Base-by-base conservation (phyloP, 2,113 vertebrate species). In the Gila orcuttii region DNA sequence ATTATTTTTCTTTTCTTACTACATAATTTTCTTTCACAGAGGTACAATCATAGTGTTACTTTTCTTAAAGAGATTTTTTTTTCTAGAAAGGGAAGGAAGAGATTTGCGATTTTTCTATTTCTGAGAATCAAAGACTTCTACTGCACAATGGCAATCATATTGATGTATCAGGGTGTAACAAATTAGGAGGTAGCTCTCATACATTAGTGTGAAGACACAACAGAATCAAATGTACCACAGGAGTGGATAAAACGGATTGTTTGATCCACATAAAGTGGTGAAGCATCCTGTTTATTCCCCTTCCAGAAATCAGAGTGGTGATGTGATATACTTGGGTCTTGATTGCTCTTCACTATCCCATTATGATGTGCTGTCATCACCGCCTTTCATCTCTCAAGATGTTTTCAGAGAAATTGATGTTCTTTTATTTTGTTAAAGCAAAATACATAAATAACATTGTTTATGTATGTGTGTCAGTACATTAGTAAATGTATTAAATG, bases 221-320 rank as follows among this genome's bases (percentile, higher is more conserved):
- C 59, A 36, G 79, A 33, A 50, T 52, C 45, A 52, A 82, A 59
- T 21, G 3, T 7, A 12, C 31, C 52, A 2, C 17, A 28, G 5
- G 10, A 50, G 62, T 28, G 25, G 60, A 57, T 55, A 50, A 50
- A 68, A 17, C 6, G 52, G 66, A 55, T 71, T 71, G 66, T 83
- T 71, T 71, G 47, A 50, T 50, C 42, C 23, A 71, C 45, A 13
- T 71, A 12, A 57, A 71, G 12, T 31, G 66, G 45, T 9, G 64
- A 83, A 55, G 69, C 66, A 69, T 83, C 64, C 64, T 81, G 59
- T 81, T 81, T 75, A 74, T 75, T 52, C 25, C 42, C 31, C 45
- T 50, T 68, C 17, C 62, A 31, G 13, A 39, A 78, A 57, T 55
- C 28, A 8, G 31, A 25, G 11, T 52, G 31, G 19, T 59, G 77